These are phyloP conservation scores for Lochmaea crataegi DNA, from an alignment of 2,888 invertebrate genomes.

Conservation along the genomic window DNA sequence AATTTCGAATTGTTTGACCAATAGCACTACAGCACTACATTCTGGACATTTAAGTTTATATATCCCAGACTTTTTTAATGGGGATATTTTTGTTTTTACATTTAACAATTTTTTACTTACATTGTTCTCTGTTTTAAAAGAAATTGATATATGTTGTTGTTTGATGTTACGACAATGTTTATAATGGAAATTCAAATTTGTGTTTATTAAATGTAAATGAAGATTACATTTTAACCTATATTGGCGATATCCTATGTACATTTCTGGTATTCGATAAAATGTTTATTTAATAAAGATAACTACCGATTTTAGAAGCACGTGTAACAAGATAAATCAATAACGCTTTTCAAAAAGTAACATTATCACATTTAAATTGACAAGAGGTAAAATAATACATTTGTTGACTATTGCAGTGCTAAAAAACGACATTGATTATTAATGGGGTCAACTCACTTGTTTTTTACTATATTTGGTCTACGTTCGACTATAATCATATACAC, in stretches of 20 bases:
- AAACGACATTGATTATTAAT: not conserved
- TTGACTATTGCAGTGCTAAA: not conserved
- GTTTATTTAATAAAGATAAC: conserved; percentile 26
- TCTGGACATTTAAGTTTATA: too few species aligned
- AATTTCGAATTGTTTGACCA: too few species aligned
- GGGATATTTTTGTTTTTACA: too few species aligned
- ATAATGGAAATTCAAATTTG: not conserved
- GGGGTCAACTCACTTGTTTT: too few species aligned
- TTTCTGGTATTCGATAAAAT: conserved; percentile 19
- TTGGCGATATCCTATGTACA: conserved; percentile 20
- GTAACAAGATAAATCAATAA: conserved; percentile 10
- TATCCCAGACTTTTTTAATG: too few species aligned
- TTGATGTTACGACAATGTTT: not conserved
- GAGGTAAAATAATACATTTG: not conserved
- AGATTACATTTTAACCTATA: conserved; percentile 22
- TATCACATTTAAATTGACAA: not conserved
- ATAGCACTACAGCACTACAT: too few species aligned
- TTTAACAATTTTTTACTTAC: too few species aligned
- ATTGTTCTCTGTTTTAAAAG: too few species aligned
- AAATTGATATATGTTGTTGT: too few species aligned
- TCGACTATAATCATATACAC: too few species aligned
- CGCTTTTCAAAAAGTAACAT: not conserved
- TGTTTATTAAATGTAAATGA: not conserved
- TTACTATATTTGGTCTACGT: too few species aligned
- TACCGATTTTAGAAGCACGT: conserved; percentile 18